Evolutionary conservation across 2,888 invertebrate species (phyloP).

Genomic region (Diplolepis rosae): DNA sequence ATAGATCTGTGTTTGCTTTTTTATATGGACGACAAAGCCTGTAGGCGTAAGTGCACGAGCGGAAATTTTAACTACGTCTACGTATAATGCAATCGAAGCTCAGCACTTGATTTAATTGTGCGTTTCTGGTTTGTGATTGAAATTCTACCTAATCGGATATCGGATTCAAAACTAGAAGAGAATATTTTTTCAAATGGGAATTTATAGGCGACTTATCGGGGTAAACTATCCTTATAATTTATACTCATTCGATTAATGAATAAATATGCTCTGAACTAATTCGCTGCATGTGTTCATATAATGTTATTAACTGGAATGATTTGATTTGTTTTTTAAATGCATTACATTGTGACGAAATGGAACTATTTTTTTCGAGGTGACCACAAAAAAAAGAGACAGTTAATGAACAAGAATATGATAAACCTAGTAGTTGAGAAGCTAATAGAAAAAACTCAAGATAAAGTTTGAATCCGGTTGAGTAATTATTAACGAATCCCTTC

Average conservation of each 20-base stretch:
- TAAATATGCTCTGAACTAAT: too few species aligned
- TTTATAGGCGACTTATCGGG: not conserved
- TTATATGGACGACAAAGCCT: constrained; percentile 22
- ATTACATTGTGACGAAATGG: not conserved
- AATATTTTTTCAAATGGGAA: not conserved
- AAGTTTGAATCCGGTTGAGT: not conserved
- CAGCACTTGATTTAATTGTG: constrained; percentile 29
- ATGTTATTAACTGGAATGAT: too few species aligned
- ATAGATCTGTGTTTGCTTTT: constrained; percentile 8
- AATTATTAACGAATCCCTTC: not conserved
- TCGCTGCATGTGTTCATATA: too few species aligned
- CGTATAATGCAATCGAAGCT: constrained; percentile 18
- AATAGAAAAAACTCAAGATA: not conserved
- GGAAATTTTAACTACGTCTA: constrained; percentile 19
- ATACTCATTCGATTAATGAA: too few species aligned
- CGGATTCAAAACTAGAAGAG: constrained; percentile 9
- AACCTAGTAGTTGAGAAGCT: not conserved
- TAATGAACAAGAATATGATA: not conserved
- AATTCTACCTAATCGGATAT: constrained; percentile 21
- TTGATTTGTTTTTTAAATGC: too few species aligned
- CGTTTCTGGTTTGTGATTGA: constrained; percentile 13
- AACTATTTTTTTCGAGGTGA: not conserved
- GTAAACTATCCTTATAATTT: too few species aligned
- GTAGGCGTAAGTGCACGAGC: constrained; percentile 26
- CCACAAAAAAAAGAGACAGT: not conserved